Conservation (phyloP, 2,888 invertebrate genomes). For the Noctua pronuba region DNA sequence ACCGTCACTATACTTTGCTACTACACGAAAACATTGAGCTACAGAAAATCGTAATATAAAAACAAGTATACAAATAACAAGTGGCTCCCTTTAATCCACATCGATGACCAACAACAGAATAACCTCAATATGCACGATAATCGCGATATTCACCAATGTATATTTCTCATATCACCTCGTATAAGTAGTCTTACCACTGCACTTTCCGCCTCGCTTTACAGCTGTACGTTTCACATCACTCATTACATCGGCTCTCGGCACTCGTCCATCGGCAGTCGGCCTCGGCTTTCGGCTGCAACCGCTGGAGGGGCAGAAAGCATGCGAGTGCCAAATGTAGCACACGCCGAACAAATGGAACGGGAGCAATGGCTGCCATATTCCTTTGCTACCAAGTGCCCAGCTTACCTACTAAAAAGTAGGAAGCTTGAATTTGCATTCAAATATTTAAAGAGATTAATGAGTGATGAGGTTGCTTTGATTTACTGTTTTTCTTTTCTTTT, state of each 20-base stretch:
- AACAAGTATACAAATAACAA: not conserved
- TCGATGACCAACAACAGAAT: too few relatives aligned
- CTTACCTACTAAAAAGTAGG: not conserved
- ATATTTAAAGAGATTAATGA: not conserved
- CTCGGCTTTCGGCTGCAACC: conserved; percentile 31
- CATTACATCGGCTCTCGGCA: conserved; percentile 41
- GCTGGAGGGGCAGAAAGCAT: conserved; percentile 68
- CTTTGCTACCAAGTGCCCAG: not conserved
- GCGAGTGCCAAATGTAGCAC: conserved; percentile 67
- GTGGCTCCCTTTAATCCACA: not conserved
- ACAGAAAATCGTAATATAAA: not conserved
- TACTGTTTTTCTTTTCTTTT: not conserved
- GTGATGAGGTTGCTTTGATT: not conserved
- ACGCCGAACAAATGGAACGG: conserved; percentile 72
- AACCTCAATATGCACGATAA: not conserved
- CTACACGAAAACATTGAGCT: not conserved
- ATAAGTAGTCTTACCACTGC: not conserved
- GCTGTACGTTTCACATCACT: conserved; percentile 31
- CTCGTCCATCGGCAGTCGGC: conserved; percentile 41
- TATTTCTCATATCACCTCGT: too few relatives aligned
- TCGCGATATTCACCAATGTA: not conserved
- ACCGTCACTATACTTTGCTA: not conserved
- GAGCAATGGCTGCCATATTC: conserved; percentile 67
- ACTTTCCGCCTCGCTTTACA: conserved; percentile 18
- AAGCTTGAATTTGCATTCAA: not conserved